phyloP scores from a whole-genome alignment of 2,888 invertebrate genomes.

The Galeruca laticollis region DNA sequence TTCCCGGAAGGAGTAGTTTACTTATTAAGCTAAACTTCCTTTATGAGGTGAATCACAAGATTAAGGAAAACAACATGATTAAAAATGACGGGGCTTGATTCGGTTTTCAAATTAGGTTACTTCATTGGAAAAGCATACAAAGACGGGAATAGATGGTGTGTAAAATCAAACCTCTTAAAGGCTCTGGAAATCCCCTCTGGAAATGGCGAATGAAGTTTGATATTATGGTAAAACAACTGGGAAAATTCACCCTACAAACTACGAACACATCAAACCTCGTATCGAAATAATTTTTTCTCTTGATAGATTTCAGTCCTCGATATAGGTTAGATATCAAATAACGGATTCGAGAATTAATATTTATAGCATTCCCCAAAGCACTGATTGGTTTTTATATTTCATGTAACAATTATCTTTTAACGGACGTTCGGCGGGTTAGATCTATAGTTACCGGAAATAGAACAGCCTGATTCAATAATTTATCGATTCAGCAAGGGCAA shows the following conservation, averaged over 20 bases:
- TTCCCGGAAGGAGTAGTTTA: conserved; percentile 26
- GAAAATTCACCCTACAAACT: no score
- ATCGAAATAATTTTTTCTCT: no score
- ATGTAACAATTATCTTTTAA: conserved; percentile 6
- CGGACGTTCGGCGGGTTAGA: background rate
- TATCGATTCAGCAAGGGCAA: conserved; percentile 1
- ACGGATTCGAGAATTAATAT: background rate
- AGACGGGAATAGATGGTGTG: no score
- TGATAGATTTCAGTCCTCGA: no score
- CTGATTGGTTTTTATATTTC: conserved; percentile 7
- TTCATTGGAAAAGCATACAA: background rate
- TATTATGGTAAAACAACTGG: no score
- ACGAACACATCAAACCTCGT: no score
- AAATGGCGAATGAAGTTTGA: no score
- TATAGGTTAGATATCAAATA: no score
- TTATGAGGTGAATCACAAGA: conserved; percentile 27
- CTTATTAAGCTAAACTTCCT: conserved; percentile 28
- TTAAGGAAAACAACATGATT: conserved; percentile 27
- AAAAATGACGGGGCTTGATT: conserved; percentile 29
- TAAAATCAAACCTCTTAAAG: no score
- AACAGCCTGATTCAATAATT: conserved; percentile 3
- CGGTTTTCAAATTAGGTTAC: conserved; percentile 24
- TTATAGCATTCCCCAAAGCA: background rate
- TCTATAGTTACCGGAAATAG: background rate
- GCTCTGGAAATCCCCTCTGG: no score